phyloP scores from a whole-genome alignment of 2,113 vertebrate genomes.

The Antennarius striatus region DNA sequence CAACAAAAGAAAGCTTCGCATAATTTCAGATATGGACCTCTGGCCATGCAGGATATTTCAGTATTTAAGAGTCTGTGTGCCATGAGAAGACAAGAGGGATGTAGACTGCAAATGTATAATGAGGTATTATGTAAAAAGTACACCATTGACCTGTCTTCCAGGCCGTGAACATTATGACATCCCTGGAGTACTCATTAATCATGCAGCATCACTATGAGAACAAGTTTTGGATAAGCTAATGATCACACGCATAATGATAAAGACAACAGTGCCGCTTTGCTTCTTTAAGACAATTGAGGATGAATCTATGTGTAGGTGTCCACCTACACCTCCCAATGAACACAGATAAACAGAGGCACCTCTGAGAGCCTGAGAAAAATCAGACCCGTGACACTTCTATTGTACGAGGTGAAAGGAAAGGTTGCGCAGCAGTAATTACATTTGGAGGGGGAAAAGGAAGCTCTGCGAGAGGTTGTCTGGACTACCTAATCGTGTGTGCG shows the following conservation, averaged over 20 bases:
- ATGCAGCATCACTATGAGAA: slow-evolving; percentile 2
- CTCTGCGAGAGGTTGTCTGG: slow-evolving; percentile 66
- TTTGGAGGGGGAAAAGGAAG: slow-evolving; percentile 63
- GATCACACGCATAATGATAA: slow-evolving; percentile 18
- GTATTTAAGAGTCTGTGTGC: not conserved
- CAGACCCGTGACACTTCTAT: slow-evolving; percentile 69
- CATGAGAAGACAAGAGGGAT: not conserved
- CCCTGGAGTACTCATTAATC: slow-evolving; percentile 19
- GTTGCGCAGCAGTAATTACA: slow-evolving; percentile 74
- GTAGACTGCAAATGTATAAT: not conserved
- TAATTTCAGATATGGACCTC: no score
- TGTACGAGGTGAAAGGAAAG: slow-evolving; percentile 68
- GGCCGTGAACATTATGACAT: slow-evolving; percentile 2
- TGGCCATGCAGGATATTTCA: no score
- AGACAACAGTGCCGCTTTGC: slow-evolving; percentile 4
- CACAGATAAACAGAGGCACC: slow-evolving; percentile 42
- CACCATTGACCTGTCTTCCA: slow-evolving; percentile 9
- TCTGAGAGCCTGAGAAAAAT: slow-evolving; percentile 61
- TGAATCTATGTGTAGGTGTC: slow-evolving; percentile 32
- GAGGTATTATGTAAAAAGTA: not conserved
- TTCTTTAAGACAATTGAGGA: slow-evolving; percentile 6
- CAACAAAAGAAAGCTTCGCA: no score
- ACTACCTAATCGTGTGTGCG: slow-evolving; percentile 56
- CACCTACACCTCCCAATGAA: slow-evolving; percentile 16
- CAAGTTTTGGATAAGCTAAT: slow-evolving; percentile 1